Evolutionary conservation across 92 coral and sea anemone genomes (phyloP), one percentile per base, ranked within the genome.

Genomic region (Diadumene lineata): DNA sequence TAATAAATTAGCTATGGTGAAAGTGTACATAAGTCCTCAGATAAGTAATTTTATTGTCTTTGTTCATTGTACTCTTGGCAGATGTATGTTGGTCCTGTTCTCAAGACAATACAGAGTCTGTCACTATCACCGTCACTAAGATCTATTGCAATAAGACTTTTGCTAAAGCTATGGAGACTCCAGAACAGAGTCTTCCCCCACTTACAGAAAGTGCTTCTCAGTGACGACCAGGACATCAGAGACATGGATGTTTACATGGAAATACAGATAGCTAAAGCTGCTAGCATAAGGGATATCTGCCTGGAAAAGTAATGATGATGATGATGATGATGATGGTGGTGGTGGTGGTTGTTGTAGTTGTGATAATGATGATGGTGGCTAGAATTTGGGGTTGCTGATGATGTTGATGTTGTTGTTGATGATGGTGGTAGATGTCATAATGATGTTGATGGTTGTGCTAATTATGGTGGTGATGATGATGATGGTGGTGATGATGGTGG

Each of bases 121-220:
- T 85, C 92, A 69, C 58, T 80, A 43, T 88, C 85, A 46, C 82
- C 91, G 23, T 53, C 75, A 17, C 76, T 94, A 24, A 88, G 82
- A 73, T 87, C 97, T 0, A 19, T 94, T 21, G 69, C 97, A 0
- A 63, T 92, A 64, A 88, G 97, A 62, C 61, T 94, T 65, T 70
- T 91, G 72, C 89, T 88, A 79, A 91, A 86, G 60, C 78, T 94
- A 66, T 94, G 98, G 98, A 72, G 51, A 7, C 68, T 33, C n/a
- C 97, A 94, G 82, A 89, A 79, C 75, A 94, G 98, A 7, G 87
- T 94, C 19, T 94, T 88, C 57, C 93, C 92, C 1, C 94, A 94
- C 28, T 86, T 94, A 50, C 92, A 91, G 65, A 82, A 80, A 43
- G 81, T 85, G 46, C 89, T 94, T 8, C 74, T 77, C 11, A 76